A percentile compares a stretch with the other conserved stretches of the same genome.
Conservation (phyloP, 1,140 invertebrate species). For the Ridgeia piscesae region DNA sequence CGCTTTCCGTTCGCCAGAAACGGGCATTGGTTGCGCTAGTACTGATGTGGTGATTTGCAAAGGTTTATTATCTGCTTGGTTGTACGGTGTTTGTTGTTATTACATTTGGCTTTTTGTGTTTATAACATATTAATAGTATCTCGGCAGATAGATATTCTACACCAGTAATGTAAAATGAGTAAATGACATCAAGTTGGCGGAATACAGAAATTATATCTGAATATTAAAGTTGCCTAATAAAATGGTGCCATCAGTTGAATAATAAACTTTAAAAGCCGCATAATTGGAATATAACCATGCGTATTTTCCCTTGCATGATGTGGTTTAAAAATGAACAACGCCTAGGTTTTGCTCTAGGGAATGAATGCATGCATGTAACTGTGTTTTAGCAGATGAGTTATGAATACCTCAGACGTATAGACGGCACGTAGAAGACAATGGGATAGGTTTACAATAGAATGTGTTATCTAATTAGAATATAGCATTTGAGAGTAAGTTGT, state of each 20-base stretch:
- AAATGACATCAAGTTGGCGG: neutral
- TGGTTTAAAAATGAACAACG: no score
- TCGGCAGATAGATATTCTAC: neutral
- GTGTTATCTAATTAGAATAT: neutral
- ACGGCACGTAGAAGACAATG: neutral
- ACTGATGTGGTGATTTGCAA: neutral
- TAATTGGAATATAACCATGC: no score
- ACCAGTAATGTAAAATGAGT: neutral
- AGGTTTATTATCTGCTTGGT: neutral
- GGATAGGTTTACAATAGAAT: neutral
- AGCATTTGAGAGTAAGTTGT: neutral
- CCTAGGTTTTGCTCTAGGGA: no score
- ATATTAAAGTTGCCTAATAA: no score
- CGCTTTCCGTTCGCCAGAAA: neutral
- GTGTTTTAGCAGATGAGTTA: neutral
- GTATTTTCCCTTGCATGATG: no score
- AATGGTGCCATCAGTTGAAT: no score
- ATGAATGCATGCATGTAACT: neutral
- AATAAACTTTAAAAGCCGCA: no score
- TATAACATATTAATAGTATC: neutral
- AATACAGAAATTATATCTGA: no score
- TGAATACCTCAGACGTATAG: neutral
- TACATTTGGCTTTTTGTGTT: neutral
- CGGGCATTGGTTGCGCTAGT: neutral
- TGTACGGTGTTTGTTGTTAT: neutral